Evolutionary conservation across 2,888 invertebrate species (phyloP), one percentile per base, ranked within the genome.

Genomic region (Plemyria rubiginata): DNA sequence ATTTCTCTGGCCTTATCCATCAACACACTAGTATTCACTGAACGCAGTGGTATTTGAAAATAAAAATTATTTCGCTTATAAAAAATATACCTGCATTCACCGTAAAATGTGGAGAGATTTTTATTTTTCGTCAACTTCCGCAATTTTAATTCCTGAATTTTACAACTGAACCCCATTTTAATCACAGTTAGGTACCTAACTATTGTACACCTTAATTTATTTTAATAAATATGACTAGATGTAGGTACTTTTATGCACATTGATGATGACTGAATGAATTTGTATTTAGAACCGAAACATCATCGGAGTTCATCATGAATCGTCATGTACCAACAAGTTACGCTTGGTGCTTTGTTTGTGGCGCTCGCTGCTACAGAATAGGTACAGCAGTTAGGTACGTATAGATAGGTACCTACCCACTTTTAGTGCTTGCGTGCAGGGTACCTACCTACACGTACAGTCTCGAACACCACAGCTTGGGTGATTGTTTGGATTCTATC

Each of bases 271-370:
- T 29, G 52, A 54, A 4, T 50, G 45, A 40, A 11, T 51, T 50
- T 15, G 45, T 16, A 43, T n/a, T 36, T 58, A 15, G 50, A 36
- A 45, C 22, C 50, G 7, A 32, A 1, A 13, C 4, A 5, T 2
- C 4, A 50, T 51, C 29, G 53, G 45, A 40, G 53, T 41, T 56
- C 55, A 29, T 50, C 40, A 41, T 13, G 7, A 46, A 4, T 48
- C 50, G 52, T 59, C 85, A 65, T 81, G 85, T 82, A 79, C 68
- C 65, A 78, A 85, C 85, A 80, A 75, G 85, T 85, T 70, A 64
- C 64, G 51, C 50, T 46, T 38, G 52, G 22, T 58, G 22, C 55
- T 32, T 50, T 38, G 56, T 40, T n/a, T n/a, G n/a, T n/a, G n/a
- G n/a, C n/a, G n/a, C n/a, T n/a, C n/a, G 40, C 22, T n/a, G 13